These are phyloP conservation scores for Nudaria mundana DNA, from an alignment of 2,888 invertebrate genomes.

Conservation along the genomic window DNA sequence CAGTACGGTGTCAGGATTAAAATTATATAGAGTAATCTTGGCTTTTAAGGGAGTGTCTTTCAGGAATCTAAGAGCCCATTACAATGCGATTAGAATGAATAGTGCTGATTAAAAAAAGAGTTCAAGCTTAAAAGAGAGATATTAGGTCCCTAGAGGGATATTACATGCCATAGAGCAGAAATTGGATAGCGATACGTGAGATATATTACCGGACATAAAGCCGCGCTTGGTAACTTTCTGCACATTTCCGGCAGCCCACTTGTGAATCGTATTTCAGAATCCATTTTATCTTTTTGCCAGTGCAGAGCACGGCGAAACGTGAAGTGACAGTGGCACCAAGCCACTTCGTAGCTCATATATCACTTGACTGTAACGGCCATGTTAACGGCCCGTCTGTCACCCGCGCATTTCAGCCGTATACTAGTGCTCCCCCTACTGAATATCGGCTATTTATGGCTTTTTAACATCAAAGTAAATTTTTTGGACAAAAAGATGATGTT, in stretches of 20 bases:
- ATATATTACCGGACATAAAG: constrained; percentile 77
- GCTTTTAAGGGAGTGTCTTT: constrained; percentile 9
- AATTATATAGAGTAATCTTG: background rate
- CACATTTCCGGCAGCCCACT: constrained; percentile 78
- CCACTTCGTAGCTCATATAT: constrained; percentile 79
- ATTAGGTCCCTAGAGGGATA: constrained; percentile 64
- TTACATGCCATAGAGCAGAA: constrained; percentile 77
- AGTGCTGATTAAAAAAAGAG: constrained; percentile 65
- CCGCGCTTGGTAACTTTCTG: constrained; percentile 73
- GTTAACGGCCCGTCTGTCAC: constrained; percentile 76
- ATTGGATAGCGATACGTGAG: constrained; percentile 77
- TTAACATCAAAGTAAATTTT: no score
- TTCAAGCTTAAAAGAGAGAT: constrained; percentile 72
- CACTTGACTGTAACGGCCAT: constrained; percentile 71
- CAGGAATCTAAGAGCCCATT: constrained; percentile 9
- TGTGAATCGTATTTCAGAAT: constrained; percentile 77
- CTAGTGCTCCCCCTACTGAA: constrained; percentile 41
- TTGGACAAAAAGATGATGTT: no score
- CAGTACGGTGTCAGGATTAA: no score
- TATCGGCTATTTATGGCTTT: constrained; percentile 49
- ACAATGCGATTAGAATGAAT: constrained; percentile 55
- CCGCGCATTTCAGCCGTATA: constrained; percentile 62
- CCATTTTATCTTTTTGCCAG: constrained; percentile 78
- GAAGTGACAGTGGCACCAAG: constrained; percentile 76
- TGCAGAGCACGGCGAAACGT: constrained; percentile 59